Evolutionary conservation across 2,113 vertebrate genomes (phyloP).

Genomic region (Aplodontia rufa): DNA sequence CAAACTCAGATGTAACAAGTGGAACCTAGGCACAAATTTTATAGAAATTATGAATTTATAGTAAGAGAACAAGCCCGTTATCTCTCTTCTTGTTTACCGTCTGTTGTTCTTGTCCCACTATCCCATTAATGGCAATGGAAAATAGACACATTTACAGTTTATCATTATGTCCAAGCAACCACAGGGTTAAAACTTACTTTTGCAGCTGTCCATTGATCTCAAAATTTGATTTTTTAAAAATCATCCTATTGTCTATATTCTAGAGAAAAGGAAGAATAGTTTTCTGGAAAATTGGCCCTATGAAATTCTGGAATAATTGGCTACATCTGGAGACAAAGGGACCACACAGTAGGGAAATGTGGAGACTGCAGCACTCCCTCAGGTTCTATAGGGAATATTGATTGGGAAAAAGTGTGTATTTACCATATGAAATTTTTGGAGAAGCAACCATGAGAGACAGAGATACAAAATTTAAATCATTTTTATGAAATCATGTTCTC

Average conservation of each 20-base stretch:
- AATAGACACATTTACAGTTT: not conserved
- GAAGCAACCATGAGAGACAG: not conserved
- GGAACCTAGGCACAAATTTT: not conserved
- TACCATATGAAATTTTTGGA: not conserved
- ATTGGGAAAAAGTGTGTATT: not conserved
- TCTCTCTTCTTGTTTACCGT: not conserved
- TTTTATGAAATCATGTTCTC: not conserved
- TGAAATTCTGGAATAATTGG: not conserved
- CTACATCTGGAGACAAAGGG: not conserved
- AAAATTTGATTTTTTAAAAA: not conserved
- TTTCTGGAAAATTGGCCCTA: not conserved
- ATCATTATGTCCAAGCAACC: not conserved
- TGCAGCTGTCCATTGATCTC: not conserved
- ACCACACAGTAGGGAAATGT: not conserved
- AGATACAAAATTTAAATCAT: not conserved
- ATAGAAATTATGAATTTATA: not conserved
- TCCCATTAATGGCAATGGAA: not conserved
- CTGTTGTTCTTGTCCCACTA: not conserved
- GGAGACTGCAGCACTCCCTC: not conserved
- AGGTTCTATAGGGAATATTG: not conserved
- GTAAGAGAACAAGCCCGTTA: not conserved
- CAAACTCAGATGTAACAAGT: not conserved
- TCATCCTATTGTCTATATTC: not conserved
- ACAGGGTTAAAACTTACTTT: not conserved
- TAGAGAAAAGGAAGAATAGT: not conserved